Evolutionary conservation across 2,113 vertebrate species (phyloP), one percentile per base, ranked within the genome.

Genomic region (Desmodus rotundus): DNA sequence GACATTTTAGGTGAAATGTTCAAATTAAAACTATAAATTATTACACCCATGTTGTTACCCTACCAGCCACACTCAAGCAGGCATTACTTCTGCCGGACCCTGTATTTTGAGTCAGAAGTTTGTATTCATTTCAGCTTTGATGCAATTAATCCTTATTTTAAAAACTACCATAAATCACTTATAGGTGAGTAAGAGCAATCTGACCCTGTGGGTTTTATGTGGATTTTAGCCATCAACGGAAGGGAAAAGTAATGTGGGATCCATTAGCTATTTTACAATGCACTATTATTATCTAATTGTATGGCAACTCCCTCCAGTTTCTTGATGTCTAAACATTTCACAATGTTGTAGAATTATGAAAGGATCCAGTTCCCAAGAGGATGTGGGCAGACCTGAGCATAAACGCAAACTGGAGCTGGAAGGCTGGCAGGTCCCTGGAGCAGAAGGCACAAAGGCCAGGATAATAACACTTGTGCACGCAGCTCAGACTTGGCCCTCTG

Each of bases 291-390:
- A 84, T 73, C 10, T 81, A 76, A 88, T 84, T 52, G 31, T 61
- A 12, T 24, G 88, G 70, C 74, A 70, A 33, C 10, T 82, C 38
- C 87, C 76, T 76, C 80, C 38, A 41, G 38, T 65, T 92, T 76
- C 45, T 77, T 94, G 73, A 50, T 28, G 41, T 81, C 76, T 96
- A 72, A 93, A 77, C 83, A 80, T 87, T 82, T 83, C 89, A 87
- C 47, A 43, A 19, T 50, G 33, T 26, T 82, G 67, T 93, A 68
- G 47, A 52, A 76, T 76, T 72, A 74, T 41, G 65, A 88, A 56
- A 20, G 43, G n/a, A 88, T 73, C 56, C 47, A 20, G 3, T 63
- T 88, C 52, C 65, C 33, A 26, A 50, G 24, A 88, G 58, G 82
- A 81, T 28, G 76, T 9, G 6, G 24, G 72, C 38, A 80, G 38